Evolutionary conservation across 2,888 invertebrate species (phyloP), one percentile per base, ranked within the genome.

Genomic region (Tetheella fluctuosa): DNA sequence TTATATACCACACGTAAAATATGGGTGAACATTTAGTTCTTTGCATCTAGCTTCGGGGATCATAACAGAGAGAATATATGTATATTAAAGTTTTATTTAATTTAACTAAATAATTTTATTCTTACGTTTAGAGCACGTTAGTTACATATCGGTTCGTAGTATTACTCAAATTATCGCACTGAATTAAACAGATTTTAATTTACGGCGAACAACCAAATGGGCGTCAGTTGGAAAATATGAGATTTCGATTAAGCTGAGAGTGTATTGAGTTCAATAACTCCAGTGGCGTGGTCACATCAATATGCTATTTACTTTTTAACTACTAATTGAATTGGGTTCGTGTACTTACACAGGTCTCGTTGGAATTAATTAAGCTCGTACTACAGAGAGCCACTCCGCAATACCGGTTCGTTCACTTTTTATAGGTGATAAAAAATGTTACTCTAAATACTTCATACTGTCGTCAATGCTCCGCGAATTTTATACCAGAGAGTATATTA

Each of bases 301-400:
- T 76, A 70, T 62, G 70, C 70, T 78, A 81, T 83, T 83, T 79
- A 81, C 79, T 81, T 82, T 80, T 82, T 83, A 83, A 85, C 76
- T 83, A 82, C 81, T 84, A 87, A 88, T 86, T 87, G 84, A 84
- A 85, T 84, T 80, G 80, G 79, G 74, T 75, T 73, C 75, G 75
- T 76, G 78, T 76, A 78, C 76, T 82, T 80, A 75, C 73, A 75
- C 81, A 67, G 73, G 77, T 75, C 80, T 77, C 82, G 83, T 81
- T 83, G 80, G 82, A 83, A 80, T 83, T 82, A 85, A 85, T 88
- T 88, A 85, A 86, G 83, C 76, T 78, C 79, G 72, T 39, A 65
- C 68, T 74, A 75, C 75, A 72, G 76, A 74, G 59, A 72, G 69
- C 71, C 73, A 68, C 71, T 71, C 70, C 48, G 65, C 66, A 64